Percentiles rank a stretch among this genome's conserved stretches.
Evolutionary conservation across 2,888 invertebrate genomes (phyloP).

Genomic region (Hypsopygia costalis): DNA sequence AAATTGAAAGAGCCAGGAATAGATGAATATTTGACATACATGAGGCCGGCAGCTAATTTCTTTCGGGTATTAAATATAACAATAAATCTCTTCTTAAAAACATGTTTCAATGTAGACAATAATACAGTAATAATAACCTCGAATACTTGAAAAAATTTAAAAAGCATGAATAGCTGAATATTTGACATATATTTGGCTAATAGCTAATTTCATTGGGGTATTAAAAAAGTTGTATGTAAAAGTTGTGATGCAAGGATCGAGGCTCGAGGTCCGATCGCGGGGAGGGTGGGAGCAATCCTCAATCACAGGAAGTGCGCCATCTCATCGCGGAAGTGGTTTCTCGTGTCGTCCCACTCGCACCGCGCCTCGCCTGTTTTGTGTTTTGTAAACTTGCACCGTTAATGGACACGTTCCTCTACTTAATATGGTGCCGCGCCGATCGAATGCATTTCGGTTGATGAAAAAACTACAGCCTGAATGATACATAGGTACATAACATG

Average conservation of each 20-base stretch:
- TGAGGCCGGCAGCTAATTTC: no score
- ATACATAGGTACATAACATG: background rate
- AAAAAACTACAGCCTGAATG: constrained; percentile 32
- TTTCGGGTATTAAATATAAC: no score
- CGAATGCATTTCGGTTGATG: constrained; percentile 58
- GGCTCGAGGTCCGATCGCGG: constrained; percentile 21
- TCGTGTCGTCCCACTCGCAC: constrained; percentile 63
- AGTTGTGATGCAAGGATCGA: constrained; percentile 15
- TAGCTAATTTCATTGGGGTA: constrained; percentile 34
- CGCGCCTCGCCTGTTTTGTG: constrained; percentile 28
- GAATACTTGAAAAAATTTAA: no score
- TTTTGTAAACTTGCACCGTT: constrained; percentile 61
- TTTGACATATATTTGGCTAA: constrained; percentile 33
- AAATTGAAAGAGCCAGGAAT: background rate
- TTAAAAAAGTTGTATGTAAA: constrained; percentile 26
- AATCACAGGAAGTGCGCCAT: constrained; percentile 81
- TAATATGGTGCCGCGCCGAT: constrained; percentile 49
- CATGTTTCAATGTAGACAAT: no score
- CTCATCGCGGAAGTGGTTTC: constrained; percentile 81
- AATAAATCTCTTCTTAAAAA: no score
- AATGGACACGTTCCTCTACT: constrained; percentile 56
- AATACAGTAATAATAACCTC: no score
- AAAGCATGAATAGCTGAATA: constrained; percentile 7
- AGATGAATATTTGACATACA: constrained; percentile 21
- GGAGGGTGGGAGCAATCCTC: constrained; percentile 48